Conservation (phyloP, 2,113 vertebrate species). For the Haemorhous mexicanus region DNA sequence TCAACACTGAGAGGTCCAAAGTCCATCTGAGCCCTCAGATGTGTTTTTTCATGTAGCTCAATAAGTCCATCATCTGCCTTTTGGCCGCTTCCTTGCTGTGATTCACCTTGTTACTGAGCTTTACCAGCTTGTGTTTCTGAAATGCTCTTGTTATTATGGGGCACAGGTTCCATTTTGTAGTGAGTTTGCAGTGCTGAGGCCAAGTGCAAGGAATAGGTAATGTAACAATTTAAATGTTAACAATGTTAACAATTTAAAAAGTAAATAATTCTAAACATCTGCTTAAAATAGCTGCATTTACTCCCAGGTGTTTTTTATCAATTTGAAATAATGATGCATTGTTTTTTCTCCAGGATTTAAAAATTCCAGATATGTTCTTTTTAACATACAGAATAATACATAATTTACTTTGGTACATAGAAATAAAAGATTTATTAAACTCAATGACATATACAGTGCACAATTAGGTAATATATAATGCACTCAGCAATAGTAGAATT, state of each 20-base stretch:
- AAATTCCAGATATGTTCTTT: not conserved
- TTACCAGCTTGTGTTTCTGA: slow-evolving; percentile 3
- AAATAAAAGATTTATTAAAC: not conserved
- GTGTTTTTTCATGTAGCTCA: not conserved
- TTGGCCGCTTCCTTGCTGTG: not conserved
- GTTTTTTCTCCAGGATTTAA: not conserved
- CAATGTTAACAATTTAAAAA: not conserved
- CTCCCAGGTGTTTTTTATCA: slow-evolving; percentile 14
- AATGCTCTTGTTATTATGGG: not conserved
- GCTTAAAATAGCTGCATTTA: not conserved
- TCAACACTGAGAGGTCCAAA: not conserved
- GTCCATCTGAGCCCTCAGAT: not conserved
- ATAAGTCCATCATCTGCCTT: not conserved
- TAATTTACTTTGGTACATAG: not conserved
- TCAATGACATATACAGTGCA: not conserved
- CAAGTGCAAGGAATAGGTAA: not conserved
- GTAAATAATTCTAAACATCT: not conserved
- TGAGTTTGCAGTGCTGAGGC: not conserved
- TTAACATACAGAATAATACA: not conserved
- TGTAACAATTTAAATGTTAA: not conserved
- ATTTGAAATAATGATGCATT: not conserved
- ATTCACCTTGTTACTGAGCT: not conserved
- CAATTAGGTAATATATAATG: not conserved
- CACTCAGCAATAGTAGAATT: not conserved
- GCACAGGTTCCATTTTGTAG: not conserved